Base-by-base conservation (phyloP, 2,797 vertebrate genomes). In the Sebastes steindachneri region DNA sequence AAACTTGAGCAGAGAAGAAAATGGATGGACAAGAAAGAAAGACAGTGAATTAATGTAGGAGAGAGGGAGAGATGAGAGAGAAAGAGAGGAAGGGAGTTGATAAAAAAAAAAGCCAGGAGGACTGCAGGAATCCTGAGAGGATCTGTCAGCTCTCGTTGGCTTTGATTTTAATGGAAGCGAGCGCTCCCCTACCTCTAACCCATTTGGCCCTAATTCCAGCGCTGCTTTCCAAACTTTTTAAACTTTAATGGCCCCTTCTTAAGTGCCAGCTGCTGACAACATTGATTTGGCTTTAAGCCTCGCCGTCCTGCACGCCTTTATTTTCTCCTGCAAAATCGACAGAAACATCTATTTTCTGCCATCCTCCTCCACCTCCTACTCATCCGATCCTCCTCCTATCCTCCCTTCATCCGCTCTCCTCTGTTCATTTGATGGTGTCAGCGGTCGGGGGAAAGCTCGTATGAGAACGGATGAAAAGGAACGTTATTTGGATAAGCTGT, bases 121-220 rank as follows among this genome's bases (percentile, higher is more conserved):
- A 88, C 60, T 69, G 60, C 81, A 86, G 83, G 72, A 90, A 90
- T 84, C 90, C 89, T 85, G 86, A 92, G 88, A 86, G 86, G 85
- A 87, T 86, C 89, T 92, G 93, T 95, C 94, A 94, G 90, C 89
- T 95, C 89, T 93, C 1, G 83, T 95, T 94, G 93, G 86, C 88
- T 90, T 89, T 95, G 94, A 95, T 95, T 95, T 92, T 94, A 96
- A 96, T 95, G 91, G 94, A 94, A 94, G 92, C 83, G 80, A 79
- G 82, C 17, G 79, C 93, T 89, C 80, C 81, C 82, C 89, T 86
- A 88, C 89, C 91, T 91, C 90, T 90, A 86, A 92, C 90, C 94
- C 89, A 94, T 94, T 94, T 94, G 89, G 87, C 92, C 90, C 92
- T 95, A 95, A 95, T 95, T 95, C 94, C 90, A 92, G 77, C 29